Base-by-base conservation (phyloP, 2,113 vertebrate genomes). In the Sturnus vulgaris region DNA sequence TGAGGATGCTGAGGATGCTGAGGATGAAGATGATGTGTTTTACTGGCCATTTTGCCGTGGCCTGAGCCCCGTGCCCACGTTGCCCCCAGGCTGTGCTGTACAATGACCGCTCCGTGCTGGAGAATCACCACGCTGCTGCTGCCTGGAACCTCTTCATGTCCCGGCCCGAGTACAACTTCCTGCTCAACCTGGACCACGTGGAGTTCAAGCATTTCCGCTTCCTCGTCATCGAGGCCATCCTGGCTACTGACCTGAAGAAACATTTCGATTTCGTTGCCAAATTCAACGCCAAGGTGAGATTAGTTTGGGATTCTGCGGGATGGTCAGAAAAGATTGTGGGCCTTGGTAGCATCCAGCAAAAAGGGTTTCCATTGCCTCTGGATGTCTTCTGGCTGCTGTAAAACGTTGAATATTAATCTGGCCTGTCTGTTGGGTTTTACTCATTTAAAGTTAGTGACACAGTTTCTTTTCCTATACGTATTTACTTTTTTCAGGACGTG, bases 141-240 rank as follows among this genome's bases (percentile, higher is more conserved):
- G 99, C 99, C 19, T 99, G 99, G 99, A 99, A 98, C 93, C 99
- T 99, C 61, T 99, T 99, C 97, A 98, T 99, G 99, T 99, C 99
- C 0, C 97, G 98, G 69, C 98, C 99, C 4, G 99, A 99, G 93
- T 99, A 98, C 96, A 99, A 99, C 97, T 99, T 99, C 96, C 97
- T 99, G 89, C 97, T 98, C 94, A 99, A 99, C 97, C 97, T 99
- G 22, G 98, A 99, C 93, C 99, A 99, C 0, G 98, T 99, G 96
- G 99, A 99, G 94, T 99, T 99, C 97, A 99, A 99, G 90, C 98
- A 99, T 82, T 99, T 99, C 93, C 99, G 99, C 55, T 99, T 99
- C 97, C 98, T 99, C 42, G 99, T 99, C 92, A 99, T 99, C 13
- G 99, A 99, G 97, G 99, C 99, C 61, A 99, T 99, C 87, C 97